Evolutionary conservation across 2,113 vertebrate species (phyloP).

Genomic region (Amphiprion ocellaris): DNA sequence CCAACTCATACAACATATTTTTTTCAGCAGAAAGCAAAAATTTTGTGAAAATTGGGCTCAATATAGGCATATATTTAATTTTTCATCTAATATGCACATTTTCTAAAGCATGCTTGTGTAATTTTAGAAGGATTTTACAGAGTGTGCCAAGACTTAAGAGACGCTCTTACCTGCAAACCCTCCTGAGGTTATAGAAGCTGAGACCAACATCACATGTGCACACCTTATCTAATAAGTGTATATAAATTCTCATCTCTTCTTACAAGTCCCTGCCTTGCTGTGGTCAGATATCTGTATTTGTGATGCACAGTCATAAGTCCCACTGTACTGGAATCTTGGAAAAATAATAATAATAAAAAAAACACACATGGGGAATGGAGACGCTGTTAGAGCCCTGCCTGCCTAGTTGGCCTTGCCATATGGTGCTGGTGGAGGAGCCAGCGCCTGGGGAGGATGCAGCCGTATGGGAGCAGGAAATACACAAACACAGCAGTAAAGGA

Average conservation of each 20-base stretch:
- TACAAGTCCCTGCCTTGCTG: neutral
- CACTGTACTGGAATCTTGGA: neutral
- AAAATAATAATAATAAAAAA: too few species aligned
- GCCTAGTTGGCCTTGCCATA: slow-evolving; percentile 72
- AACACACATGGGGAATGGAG: slow-evolving; percentile 21
- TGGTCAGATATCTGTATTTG: neutral
- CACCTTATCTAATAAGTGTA: slow-evolving; percentile 11
- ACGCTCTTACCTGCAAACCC: neutral
- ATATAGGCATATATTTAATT: neutral
- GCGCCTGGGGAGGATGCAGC: slow-evolving; percentile 66
- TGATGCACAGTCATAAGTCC: neutral
- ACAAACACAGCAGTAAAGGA: slow-evolving; percentile 58
- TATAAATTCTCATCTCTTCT: neutral
- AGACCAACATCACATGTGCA: slow-evolving; percentile 14
- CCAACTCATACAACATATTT: too few species aligned
- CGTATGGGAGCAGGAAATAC: slow-evolving; percentile 80
- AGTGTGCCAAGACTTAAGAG: neutral
- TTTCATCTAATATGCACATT: slow-evolving; percentile 1
- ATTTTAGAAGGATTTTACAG: neutral
- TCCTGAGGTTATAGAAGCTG: neutral
- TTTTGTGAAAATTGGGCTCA: too few species aligned
- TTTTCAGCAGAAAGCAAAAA: too few species aligned
- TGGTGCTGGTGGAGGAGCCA: slow-evolving; percentile 71
- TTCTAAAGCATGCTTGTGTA: neutral
- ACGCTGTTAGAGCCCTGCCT: slow-evolving; percentile 43